Percentiles rank a stretch among this genome's conserved stretches.
Evolutionary conservation across 2,797 vertebrate genomes (phyloP).

Genomic region (Sebastes steindachneri): DNA sequence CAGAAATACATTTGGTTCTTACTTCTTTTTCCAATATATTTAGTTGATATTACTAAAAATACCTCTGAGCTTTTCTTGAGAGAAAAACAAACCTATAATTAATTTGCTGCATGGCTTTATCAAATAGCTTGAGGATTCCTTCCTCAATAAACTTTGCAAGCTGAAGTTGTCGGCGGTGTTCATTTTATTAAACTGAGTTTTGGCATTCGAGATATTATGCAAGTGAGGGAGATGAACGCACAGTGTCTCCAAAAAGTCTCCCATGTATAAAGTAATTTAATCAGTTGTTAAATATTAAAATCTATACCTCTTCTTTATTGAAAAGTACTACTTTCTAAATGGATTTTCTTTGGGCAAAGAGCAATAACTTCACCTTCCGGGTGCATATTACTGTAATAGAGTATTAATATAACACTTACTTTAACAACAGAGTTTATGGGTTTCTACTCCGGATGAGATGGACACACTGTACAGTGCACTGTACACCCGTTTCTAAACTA

Average conservation of each 20-base stretch:
- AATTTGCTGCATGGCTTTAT: constrained; percentile 6
- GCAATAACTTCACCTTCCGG: background rate
- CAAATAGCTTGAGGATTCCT: constrained; percentile 22
- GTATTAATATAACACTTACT: background rate
- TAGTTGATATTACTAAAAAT: constrained; percentile 8
- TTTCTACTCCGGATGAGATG: background rate
- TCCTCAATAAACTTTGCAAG: constrained; percentile 13
- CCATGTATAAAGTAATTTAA: constrained; percentile 21
- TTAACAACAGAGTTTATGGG: background rate
- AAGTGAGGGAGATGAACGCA: constrained; percentile 22
- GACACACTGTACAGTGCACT: background rate
- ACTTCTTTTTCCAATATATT: background rate
- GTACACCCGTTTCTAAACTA: background rate
- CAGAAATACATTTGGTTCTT: background rate
- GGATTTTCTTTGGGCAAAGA: constrained; percentile 13
- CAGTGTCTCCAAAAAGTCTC: constrained; percentile 1
- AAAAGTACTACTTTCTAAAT: background rate
- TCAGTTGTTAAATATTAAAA: constrained; percentile 48
- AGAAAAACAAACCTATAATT: constrained; percentile 33
- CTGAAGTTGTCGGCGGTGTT: background rate
- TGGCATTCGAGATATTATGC: constrained; percentile 5
- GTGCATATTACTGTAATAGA: background rate
- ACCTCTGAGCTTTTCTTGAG: background rate
- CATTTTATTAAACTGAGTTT: constrained; percentile 30
- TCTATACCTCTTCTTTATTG: constrained; percentile 5